These are phyloP conservation scores for Ancistrus triradiatus DNA, from an alignment of 2,113 vertebrate species.

Conservation along the genomic window DNA sequence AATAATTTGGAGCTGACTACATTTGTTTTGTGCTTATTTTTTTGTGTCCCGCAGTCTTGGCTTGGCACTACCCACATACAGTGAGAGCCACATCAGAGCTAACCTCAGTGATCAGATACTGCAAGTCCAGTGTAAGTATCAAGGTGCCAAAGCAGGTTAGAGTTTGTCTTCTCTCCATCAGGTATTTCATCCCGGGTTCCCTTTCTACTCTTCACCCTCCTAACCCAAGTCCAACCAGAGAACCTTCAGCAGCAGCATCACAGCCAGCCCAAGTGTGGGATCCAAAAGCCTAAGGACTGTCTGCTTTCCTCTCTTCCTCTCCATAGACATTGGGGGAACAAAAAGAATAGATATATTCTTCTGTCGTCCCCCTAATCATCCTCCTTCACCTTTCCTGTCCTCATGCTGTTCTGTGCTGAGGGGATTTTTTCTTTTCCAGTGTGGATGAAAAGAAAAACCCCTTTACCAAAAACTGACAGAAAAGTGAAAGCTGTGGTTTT, in stretches of 20 bases:
- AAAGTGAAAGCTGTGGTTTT: conserved; percentile 78
- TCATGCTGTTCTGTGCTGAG: conserved; percentile 74
- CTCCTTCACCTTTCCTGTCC: conserved; percentile 64
- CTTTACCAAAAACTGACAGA: conserved; percentile 60
- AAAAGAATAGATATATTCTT: conserved; percentile 46
- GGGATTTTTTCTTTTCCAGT: conserved; percentile 76
- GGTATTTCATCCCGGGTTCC: conserved; percentile 35
- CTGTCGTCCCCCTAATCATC: conserved; percentile 46
- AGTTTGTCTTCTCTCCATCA: conserved; percentile 26
- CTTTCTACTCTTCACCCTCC: conserved; percentile 16
- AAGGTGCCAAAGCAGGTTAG: not conserved
- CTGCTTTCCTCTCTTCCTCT: conserved; percentile 11
- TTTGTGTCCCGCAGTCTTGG: conserved; percentile 77
- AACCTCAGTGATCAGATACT: conserved; percentile 99
- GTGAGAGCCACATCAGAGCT: conserved; percentile 95
- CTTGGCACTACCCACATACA: conserved; percentile 92
- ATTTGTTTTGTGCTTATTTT: not conserved
- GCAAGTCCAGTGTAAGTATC: conserved; percentile 99
- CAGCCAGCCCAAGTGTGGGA: conserved; percentile 8
- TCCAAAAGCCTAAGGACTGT: not conserved
- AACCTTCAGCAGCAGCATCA: conserved; percentile 24
- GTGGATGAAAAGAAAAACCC: conserved; percentile 74
- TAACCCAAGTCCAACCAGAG: conserved; percentile 38
- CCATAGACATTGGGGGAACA: conserved; percentile 53
- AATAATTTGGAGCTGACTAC: no score